Percentiles rank a stretch among this genome's conserved stretches.
phyloP scores from a whole-genome alignment of 2,888 invertebrate genomes.

The Dendrolimus houi region DNA sequence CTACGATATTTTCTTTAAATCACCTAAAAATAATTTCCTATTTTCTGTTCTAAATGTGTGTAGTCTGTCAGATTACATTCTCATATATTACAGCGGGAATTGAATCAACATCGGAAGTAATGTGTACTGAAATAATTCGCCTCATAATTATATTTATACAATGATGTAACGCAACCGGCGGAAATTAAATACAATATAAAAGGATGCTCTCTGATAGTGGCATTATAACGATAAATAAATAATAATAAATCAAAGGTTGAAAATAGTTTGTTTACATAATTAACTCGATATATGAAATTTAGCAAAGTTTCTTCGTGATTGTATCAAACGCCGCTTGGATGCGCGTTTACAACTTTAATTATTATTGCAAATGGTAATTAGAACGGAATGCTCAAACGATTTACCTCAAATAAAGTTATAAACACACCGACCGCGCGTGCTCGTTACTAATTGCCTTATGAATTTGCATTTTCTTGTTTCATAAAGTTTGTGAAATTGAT shows the following conservation, averaged over 20 bases:
- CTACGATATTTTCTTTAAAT: too few relatives aligned
- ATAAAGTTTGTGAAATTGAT: neutral
- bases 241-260: neutral
- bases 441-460: neutral
- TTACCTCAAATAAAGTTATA: neutral
- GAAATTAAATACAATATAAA: neutral
- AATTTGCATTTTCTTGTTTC: neutral
- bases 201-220: neutral
- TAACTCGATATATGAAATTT: too few relatives aligned
- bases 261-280: neutral
- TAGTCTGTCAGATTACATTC: too few relatives aligned
- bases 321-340: neutral
- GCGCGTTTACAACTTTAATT: neutral
- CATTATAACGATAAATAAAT: neutral
- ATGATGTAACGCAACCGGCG: neutral
- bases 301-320: too few relatives aligned
- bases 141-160: neutral
- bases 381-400: neutral
- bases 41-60: too few relatives aligned
- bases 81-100: conserved; percentile 10
- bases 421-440: neutral
- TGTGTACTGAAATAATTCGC: neutral
- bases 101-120: conserved; percentile 7
- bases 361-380: neutral
- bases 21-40: too few relatives aligned